Evolutionary conservation across 1,140 invertebrate genomes (phyloP), one percentile per base, ranked within the genome.

Genomic region (Arctopsyche grandis): DNA sequence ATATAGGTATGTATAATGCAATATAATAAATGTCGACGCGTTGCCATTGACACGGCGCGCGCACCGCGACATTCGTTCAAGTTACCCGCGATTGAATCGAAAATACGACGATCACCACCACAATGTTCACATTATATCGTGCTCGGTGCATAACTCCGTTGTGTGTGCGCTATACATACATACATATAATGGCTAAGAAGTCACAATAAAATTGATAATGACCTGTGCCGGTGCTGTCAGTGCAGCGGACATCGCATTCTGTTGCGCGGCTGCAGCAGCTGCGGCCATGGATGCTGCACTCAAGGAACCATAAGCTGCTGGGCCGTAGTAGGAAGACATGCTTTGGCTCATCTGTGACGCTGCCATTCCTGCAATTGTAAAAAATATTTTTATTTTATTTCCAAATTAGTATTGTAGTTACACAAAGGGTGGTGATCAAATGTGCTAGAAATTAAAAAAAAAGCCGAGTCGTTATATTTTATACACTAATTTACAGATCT

Each of bases 201-300:
- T 69, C 5, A 26, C n/a, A 78, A 71, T 48, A 58, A 48, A 26
- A 73, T 78, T 69, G 48, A 73, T 69, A 10, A 52, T 21, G 29
- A 92, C 91, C 88, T 91, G 91, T 78, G 88, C 88, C 78, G 90
- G 89, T 83, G 89, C 86, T 21, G 86, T 88, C 21, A 91, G 86
- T 52, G 90, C 89, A 5, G 89, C 90, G 26, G 90, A 90, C 88
- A 91, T 91, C 21, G 89, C 89, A 38, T 87, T 87, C n/a, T 89
- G 91, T 78, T 91, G 90, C n/a, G 90, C 91, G 38, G 91, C 91
- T 5, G 90, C 90, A 10, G 91, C 91, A 4, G 91, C 91, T 10
- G 91, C 91, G 60, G 91, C 91, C 90, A 91, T 91, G 63, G 90
- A 91, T 1, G 91, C 90, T 16, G 91, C 90, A 52, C 89, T 91